Evolutionary conservation across 2,113 vertebrate genomes (phyloP), one percentile per base, ranked within the genome.

Genomic region (Loxodonta africana): DNA sequence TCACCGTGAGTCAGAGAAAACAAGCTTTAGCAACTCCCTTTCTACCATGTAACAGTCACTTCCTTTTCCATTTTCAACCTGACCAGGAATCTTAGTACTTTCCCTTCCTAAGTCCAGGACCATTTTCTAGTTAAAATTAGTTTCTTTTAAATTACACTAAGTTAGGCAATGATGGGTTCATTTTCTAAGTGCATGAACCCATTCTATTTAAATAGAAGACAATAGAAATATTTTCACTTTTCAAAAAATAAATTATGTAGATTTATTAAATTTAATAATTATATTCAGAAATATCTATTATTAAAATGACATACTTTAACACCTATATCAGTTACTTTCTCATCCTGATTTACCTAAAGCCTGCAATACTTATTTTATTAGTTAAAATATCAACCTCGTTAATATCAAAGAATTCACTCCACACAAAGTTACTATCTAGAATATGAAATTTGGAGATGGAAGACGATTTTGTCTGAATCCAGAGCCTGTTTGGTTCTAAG

Each of bases 91-190:
- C 84, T 53, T n/a, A 48, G 14, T n/a, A 21, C 73, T 12, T 60
- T 83, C 30, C 48, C 28, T 1, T 41, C 63, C 25, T 65, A 65
- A 65, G 25, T 65, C 2, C 10, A 65, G 44, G 25, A 77, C n/a
- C 14, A 14, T 71, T 85, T 95, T 67, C 60, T 53, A 37, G 30
- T 26, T 69, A 30, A 86, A 86, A 67, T 65, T 21, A 44, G 44
- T 93, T 93, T 88, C 67, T 95, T 53, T 57, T n/a, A 83, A 74
- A 51, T 84, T 73, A 46, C 74, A 37, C 51, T 57, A n/a, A 77
- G 25, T 86, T 41, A 48, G 83, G 44, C 93, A 80, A 71, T 33
- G n/a, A 80, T 53, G 65, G 46, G n/a, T 37, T 90, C 63, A 37
- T 93, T 74, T 89, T 88, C 76, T 63, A 76, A 25, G 12, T 30